Evolutionary conservation across 2,888 invertebrate genomes (phyloP).

Genomic region (Oxytorus armatus): DNA sequence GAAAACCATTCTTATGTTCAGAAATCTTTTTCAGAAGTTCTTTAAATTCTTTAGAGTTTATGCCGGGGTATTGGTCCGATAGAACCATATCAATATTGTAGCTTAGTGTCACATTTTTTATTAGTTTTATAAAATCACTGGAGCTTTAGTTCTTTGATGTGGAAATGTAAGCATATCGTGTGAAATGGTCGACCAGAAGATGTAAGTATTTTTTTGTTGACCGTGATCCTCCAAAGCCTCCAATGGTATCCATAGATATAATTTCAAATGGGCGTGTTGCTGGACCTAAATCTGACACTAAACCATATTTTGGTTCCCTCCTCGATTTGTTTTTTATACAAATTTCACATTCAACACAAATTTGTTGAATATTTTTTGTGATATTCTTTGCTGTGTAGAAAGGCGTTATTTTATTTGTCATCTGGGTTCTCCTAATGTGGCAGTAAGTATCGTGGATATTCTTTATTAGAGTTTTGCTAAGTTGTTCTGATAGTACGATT

Average conservation of each 20-base stretch:
- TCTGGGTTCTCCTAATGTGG: slow-evolving; percentile 42
- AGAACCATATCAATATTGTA: slow-evolving; percentile 44
- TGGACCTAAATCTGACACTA: slow-evolving; percentile 54
- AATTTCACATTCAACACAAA: slow-evolving; percentile 43
- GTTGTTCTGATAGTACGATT: slow-evolving; percentile 36
- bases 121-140: slow-evolving; percentile 49
- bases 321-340: slow-evolving; percentile 56
- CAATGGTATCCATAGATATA: slow-evolving; percentile 52
- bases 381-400: slow-evolving; percentile 44
- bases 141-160: slow-evolving; percentile 51
- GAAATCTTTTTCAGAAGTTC: slow-evolving; percentile 19
- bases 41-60: slow-evolving; percentile 21
- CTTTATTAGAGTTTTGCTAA: slow-evolving; percentile 21
- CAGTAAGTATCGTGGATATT: slow-evolving; percentile 28
- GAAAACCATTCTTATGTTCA: slow-evolving; percentile 26
- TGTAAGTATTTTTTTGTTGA: slow-evolving; percentile 50
- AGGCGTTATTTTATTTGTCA: slow-evolving; percentile 34
- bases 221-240: slow-evolving; percentile 39
- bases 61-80: slow-evolving; percentile 51
- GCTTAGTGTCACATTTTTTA: slow-evolving; percentile 29
- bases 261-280: slow-evolving; percentile 50
- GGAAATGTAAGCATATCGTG: slow-evolving; percentile 40
- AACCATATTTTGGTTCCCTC: slow-evolving; percentile 44
- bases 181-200: slow-evolving; percentile 39
- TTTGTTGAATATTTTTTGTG: slow-evolving; percentile 52